phyloP scores from a whole-genome alignment of 2,797 vertebrate species.

The Heliangelus exortis region DNA sequence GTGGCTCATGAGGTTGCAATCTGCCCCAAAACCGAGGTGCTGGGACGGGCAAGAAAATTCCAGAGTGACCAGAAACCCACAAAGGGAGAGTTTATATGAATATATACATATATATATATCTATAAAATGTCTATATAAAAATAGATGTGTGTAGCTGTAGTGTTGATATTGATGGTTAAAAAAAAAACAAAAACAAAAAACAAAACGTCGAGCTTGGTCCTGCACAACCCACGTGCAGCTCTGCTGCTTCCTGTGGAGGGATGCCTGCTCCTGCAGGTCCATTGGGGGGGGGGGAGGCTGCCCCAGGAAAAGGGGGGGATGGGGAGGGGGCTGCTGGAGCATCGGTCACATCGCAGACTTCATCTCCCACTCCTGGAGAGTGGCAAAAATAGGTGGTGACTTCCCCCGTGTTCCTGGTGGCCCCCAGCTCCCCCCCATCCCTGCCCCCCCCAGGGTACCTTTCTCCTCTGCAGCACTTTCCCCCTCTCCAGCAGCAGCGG shows the following conservation, averaged over 20 bases:
- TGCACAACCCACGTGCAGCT: conserved; percentile 75
- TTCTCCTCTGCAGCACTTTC: conserved; percentile 79
- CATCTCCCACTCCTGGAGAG: conserved; percentile 84
- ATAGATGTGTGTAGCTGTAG: conserved; percentile 1
- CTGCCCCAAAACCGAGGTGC: not conserved
- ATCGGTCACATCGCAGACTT: conserved; percentile 78
- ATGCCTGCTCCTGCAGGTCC: not conserved
- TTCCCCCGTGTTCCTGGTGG: fast-evolving
- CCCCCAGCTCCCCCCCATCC: not conserved
- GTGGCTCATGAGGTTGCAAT: too few species aligned
- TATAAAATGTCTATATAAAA: not conserved
- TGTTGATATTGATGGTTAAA: not conserved
- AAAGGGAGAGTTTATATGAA: not conserved
- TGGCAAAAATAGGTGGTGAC: fast-evolving
- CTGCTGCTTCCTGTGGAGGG: conserved; percentile 16
- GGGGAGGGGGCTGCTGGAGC: not conserved
- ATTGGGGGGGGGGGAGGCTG: not conserved
- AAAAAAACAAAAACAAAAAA: not conserved
- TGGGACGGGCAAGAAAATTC: not conserved
- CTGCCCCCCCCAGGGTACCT: conserved; percentile 64
- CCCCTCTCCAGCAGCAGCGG: conserved; percentile 71
- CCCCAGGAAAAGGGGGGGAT: too few species aligned
- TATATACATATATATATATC: not conserved
- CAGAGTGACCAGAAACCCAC: not conserved
- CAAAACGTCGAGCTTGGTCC: not conserved